Percentiles rank a stretch among this genome's conserved stretches.
These are phyloP conservation scores for Genyomyrus donnyi DNA, from an alignment of 2,113 vertebrate species.

Conservation along the genomic window DNA sequence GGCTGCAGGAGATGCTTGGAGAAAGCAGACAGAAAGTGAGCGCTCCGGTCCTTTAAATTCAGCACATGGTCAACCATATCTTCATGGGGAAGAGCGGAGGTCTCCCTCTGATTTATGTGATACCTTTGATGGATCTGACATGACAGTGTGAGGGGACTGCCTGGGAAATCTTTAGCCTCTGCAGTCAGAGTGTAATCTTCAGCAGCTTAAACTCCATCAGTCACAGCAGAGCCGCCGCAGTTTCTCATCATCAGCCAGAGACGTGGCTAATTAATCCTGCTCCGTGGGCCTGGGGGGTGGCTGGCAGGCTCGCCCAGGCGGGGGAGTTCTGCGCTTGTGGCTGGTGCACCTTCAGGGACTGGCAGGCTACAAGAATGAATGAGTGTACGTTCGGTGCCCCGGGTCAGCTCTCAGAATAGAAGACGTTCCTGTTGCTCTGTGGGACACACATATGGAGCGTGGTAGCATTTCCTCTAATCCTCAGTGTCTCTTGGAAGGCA, in stretches of 20 bases:
- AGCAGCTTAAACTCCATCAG: conserved; percentile 12
- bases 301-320: too few relatives aligned
- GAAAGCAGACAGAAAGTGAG: background rate
- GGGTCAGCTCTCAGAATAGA: background rate
- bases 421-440: background rate
- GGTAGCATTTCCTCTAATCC: background rate
- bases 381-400: background rate
- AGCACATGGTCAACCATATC: background rate
- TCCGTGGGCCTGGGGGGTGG: background rate
- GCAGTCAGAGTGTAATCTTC: background rate
- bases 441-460: background rate
- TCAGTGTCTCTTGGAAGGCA: background rate
- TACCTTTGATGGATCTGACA: background rate
- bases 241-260: background rate
- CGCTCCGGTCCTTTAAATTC: background rate
- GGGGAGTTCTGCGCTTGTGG: background rate
- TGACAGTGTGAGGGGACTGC: background rate
- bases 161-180: background rate
- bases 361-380: background rate
- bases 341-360: background rate
- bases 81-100: background rate
- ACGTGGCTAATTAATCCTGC: conserved; percentile 17
- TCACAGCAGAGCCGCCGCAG: conserved; percentile 9
- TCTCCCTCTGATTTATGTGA: background rate
- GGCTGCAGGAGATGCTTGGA: background rate